phyloP scores from a whole-genome alignment of 1,140 invertebrate species.

The Nautilus pompilius region DNA sequence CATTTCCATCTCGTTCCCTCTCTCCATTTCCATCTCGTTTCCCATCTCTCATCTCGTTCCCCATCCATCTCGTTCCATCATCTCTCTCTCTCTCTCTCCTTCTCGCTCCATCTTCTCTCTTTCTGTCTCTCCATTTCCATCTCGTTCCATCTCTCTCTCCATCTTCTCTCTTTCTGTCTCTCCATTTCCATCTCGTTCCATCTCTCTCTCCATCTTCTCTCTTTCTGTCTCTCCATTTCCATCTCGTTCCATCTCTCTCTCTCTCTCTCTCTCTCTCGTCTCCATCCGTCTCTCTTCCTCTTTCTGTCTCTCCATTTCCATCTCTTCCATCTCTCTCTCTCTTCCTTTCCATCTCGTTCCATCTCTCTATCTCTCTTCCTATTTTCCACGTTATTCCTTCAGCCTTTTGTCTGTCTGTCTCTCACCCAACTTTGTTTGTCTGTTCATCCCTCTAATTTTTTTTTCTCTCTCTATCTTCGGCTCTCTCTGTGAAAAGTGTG shows the following conservation, averaged over 20 bases:
- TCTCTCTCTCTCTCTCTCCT: neutral
- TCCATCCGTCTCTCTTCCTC: neutral
- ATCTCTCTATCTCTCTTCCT: neutral
- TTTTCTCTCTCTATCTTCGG: no score
- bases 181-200: no score
- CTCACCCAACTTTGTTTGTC: no score
- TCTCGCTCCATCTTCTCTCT: neutral
- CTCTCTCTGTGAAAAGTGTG: no score
- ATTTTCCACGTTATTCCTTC: neutral
- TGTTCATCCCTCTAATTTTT: no score
- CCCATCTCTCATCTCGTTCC: neutral
- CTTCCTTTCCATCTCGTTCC: neutral
- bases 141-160: neutral
- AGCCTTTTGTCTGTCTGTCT: no score
- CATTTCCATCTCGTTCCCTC: neutral
- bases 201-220: no score
- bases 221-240: neutral
- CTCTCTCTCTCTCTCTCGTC: neutral
- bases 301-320: neutral
- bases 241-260: no score
- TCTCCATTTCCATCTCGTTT: neutral
- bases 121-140: neutral
- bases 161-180: no score
- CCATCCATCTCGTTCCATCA: neutral
- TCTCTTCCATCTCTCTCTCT: neutral